Evolutionary conservation across 2,113 vertebrate species (phyloP), one percentile per base, ranked within the genome.

Genomic region (Nycticorax nycticorax): DNA sequence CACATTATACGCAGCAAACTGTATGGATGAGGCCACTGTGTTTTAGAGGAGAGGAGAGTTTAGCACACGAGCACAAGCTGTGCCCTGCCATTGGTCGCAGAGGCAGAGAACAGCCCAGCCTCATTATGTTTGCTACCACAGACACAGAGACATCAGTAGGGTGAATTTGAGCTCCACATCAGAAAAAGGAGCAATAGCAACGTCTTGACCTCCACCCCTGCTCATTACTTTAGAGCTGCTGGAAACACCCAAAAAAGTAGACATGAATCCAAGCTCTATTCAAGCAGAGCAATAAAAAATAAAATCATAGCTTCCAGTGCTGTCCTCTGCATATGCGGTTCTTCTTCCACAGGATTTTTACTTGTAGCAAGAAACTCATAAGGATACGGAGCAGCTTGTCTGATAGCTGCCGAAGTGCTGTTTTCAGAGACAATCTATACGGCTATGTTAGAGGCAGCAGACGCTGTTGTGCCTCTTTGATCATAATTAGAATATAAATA

Each of bases 401-500:
- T 92, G 66, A 48, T 45, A 50, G 48, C 35, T 64, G 43, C 68
- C 75, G 76, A 94, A 96, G 81, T 68, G 53, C 35, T 85, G 64
- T 0, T 57, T 89, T 92, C 86, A 92, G 73, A 75, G 66, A 79
- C 57, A 82, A 59, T 37, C 41, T 68, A 30, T 60, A 81, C 0
- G 0, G 23, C 45, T 89, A 12, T 37, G 68, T 81, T 86, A 56
- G 63, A 89, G n/a, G 24, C 55, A 93, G 52, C 10, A 68, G 52
- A 76, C 17, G 69, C 15, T 66, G 23, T 32, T 81, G 30, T 66
- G 35, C 47, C 10, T 75, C 69, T 91, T 91, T 94, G 88, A 86
- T 94, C 68, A 15, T 57, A 93, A 87, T 30, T 88, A 60, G 69
- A 91, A 94, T 84, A 85, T 74, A 96, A 96, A 96, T 91, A 92